Evolutionary conservation across 2,888 invertebrate genomes (phyloP).

Genomic region (Taphrorychus bicolor): DNA sequence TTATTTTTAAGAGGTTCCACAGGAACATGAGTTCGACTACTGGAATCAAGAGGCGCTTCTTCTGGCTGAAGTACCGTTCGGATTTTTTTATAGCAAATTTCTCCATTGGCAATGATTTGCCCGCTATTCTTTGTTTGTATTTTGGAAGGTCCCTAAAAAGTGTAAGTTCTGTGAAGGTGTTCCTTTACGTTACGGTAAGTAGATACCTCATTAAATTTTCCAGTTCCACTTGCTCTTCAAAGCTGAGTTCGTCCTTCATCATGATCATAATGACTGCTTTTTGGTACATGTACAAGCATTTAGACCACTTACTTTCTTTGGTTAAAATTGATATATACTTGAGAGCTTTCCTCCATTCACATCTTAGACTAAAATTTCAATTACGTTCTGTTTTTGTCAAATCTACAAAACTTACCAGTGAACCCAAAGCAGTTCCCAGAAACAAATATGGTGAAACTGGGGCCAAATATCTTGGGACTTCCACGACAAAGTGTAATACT

Average conservation of each 20-base stretch:
- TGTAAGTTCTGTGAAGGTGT: not conserved
- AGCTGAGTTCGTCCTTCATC: constrained; percentile 64
- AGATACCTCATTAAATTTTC: constrained; percentile 72
- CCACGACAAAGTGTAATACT: constrained; percentile 82
- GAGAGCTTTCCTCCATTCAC: constrained; percentile 81
- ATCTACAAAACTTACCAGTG: constrained; percentile 68
- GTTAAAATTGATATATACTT: constrained; percentile 74
- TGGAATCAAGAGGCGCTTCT: constrained; percentile 77
- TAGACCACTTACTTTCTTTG: constrained; percentile 88
- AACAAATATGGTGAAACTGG: constrained; percentile 92
- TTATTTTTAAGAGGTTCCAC: constrained; percentile 90
- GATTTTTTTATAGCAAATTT: constrained; percentile 93
- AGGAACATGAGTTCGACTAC: constrained; percentile 88
- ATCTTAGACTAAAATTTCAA: constrained; percentile 63
- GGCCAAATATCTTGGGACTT: constrained; percentile 84
- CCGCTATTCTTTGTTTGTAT: constrained; percentile 89
- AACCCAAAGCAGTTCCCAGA: constrained; percentile 94
- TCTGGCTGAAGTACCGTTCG: constrained; percentile 78
- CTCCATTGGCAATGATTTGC: constrained; percentile 96
- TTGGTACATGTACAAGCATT: constrained; percentile 90
- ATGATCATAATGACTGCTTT: constrained; percentile 84
- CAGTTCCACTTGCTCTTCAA: constrained; percentile 64
- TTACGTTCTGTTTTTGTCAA: not conserved
- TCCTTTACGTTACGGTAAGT: not conserved
- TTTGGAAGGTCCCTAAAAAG: constrained; percentile 75